Base-by-base conservation (phyloP, 2,113 vertebrate genomes). In the Brachyhypopomus occidentalis region DNA sequence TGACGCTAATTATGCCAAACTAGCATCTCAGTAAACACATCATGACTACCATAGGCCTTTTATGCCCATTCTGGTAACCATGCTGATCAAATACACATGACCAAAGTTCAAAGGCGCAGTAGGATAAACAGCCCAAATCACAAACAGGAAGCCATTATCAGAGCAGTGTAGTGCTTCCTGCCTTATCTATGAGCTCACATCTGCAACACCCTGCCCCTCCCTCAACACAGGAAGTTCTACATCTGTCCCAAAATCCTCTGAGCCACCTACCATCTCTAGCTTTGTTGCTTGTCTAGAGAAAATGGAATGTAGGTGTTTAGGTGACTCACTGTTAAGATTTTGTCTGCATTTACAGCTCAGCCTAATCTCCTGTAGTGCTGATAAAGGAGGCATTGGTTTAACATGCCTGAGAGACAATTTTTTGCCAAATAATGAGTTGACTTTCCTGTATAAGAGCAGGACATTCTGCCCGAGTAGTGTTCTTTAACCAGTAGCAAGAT, bases 91-190 rank as follows among this genome's bases (percentile, higher is more conserved):
- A 90, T 89, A 91, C 90, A 86, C 84, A 75, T 9, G 78, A 66
- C n/a, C 82, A 38, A 69, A 45, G 70, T 89, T 91, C 87, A 90
- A 90, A 91, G 88, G 84, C 12, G 41, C 83, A 85, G 87, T 79
- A 83, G 82, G 85, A 87, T 84, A 84, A 87, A 88, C 88, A 86
- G 77, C 30, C 19, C 19, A 59, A 86, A 88, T 59, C 89, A 89
- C 86, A 89, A 92, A 92, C 92, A 92, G 92, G 93, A 94, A 92
- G 88, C 77, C 83, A 88, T 92, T 93, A 92, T 90, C 86, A 89
- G 81, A 34, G 71, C 23, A 90, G 85, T 83, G 63, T 81, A 72
- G 84, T 83, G 82, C 83, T 72, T 84, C 34, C 74, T 78, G 36
- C 80, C 89, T 93, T 94, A 94, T 94, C 93, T 88, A 64, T 23